These are phyloP conservation scores for Sympetrum striolatum DNA, from an alignment of 2,888 invertebrate species.

Conservation along the genomic window DNA sequence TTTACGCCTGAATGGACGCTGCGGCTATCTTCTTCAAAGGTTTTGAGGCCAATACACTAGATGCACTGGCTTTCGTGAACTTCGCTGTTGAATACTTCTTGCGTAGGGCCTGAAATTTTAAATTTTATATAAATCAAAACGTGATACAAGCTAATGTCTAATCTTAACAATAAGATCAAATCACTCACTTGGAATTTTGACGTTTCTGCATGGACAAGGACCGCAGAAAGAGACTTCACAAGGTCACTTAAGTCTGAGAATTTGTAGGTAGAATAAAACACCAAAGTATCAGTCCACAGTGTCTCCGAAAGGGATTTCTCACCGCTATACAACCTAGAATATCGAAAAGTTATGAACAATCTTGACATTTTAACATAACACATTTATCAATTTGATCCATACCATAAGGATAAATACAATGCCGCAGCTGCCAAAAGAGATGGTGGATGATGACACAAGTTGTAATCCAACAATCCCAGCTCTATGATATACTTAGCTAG, in stretches of 20 bases:
- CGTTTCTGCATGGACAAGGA: constrained; percentile 72
- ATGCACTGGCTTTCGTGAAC: constrained; percentile 69
- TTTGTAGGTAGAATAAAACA: constrained; percentile 78
- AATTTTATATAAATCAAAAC: neutral
- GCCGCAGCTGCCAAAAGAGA: constrained; percentile 86
- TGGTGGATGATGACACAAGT: constrained; percentile 77
- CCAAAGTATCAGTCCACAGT: constrained; percentile 77
- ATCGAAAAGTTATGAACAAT: neutral
- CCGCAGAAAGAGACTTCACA: constrained; percentile 71
- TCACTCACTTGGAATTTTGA: constrained; percentile 69
- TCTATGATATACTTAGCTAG: constrained; percentile 93
- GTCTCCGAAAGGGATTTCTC: constrained; percentile 58
- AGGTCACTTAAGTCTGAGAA: constrained; percentile 73
- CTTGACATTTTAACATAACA: neutral
- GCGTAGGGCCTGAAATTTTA: constrained; percentile 62
- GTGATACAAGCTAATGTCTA: too few relatives aligned
- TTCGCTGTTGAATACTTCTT: constrained; percentile 70
- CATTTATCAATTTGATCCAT: constrained; percentile 52
- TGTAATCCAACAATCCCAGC: constrained; percentile 79
- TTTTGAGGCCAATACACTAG: neutral
- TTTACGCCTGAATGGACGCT: neutral
- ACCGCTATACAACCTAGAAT: constrained; percentile 24
- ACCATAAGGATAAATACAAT: constrained; percentile 74
- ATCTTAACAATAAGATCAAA: neutral
- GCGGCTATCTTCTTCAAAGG: neutral